A percentile compares a stretch with the other conserved stretches of the same genome.
These are phyloP conservation scores for Pteronura brasiliensis DNA, from an alignment of 2,113 vertebrate species.

Conservation along the genomic window DNA sequence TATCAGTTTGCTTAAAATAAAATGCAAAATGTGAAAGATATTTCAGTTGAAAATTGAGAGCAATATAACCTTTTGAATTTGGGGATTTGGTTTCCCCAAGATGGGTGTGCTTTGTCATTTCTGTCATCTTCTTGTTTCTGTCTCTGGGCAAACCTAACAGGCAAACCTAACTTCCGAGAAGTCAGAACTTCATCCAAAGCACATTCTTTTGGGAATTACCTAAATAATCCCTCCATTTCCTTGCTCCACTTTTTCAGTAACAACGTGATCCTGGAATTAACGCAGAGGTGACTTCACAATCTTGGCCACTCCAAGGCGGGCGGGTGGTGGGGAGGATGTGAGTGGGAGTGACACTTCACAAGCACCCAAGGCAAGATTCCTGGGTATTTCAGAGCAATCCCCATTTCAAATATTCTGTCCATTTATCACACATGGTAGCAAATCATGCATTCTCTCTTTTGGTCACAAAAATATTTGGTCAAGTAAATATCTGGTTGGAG, in stretches of 20 bases:
- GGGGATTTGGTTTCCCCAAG: neutral
- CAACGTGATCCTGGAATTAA: neutral
- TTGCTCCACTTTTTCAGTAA: neutral
- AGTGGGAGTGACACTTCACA: neutral
- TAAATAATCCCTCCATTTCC: neutral
- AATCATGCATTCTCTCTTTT: neutral
- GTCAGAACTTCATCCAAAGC: neutral
- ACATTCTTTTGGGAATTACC: neutral
- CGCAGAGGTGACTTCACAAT: neutral
- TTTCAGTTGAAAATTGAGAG: neutral
- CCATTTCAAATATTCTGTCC: neutral
- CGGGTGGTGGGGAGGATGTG: fast-evolving
- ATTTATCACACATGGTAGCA: neutral
- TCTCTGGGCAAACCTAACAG: neutral
- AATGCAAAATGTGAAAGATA: neutral
- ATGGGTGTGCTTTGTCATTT: neutral
- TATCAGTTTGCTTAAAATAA: conserved; percentile 1
- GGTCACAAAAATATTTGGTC: neutral
- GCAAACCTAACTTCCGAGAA: neutral
- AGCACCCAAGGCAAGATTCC: neutral
- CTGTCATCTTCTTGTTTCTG: neutral
- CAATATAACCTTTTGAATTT: neutral
- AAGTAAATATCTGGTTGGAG: neutral
- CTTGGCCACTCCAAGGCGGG: neutral
- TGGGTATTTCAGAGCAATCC: neutral